Percentiles rank a stretch among this genome's conserved stretches.
Conservation (phyloP, 2,797 vertebrate species). For the Acanthornis magna region DNA sequence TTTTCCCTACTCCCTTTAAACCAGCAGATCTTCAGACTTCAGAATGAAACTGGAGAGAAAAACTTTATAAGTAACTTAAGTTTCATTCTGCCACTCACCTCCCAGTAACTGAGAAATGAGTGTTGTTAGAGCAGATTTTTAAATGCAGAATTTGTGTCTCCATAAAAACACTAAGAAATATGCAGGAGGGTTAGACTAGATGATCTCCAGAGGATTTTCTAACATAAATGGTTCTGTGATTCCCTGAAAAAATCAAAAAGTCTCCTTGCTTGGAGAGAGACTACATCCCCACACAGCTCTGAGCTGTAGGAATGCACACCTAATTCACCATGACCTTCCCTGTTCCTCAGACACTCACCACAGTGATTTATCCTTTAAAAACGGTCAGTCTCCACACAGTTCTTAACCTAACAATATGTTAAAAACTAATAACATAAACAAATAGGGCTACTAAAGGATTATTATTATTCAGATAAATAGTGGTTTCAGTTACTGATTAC, state of each 20-base stretch:
- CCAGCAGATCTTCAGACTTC: neutral
- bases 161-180: neutral
- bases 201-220: neutral
- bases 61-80: neutral
- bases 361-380: neutral
- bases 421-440: neutral
- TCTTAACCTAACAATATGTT: neutral
- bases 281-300: neutral
- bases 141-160: neutral
- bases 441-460: rapidly evolving
- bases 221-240: neutral
- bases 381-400: rapidly evolving
- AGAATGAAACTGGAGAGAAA: too few species aligned
- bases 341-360: neutral
- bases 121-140: neutral
- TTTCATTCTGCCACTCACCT: neutral
- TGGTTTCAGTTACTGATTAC: neutral
- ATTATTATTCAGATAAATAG: neutral
- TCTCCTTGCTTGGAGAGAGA: neutral
- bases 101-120: neutral
- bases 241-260: neutral
- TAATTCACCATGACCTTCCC: neutral
- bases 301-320: neutral
- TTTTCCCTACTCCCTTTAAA: neutral
- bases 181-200: neutral